Percentiles rank a stretch among this genome's conserved stretches.
Evolutionary conservation across 1,140 invertebrate genomes (phyloP).

Genomic region (Cephus cinctus): DNA sequence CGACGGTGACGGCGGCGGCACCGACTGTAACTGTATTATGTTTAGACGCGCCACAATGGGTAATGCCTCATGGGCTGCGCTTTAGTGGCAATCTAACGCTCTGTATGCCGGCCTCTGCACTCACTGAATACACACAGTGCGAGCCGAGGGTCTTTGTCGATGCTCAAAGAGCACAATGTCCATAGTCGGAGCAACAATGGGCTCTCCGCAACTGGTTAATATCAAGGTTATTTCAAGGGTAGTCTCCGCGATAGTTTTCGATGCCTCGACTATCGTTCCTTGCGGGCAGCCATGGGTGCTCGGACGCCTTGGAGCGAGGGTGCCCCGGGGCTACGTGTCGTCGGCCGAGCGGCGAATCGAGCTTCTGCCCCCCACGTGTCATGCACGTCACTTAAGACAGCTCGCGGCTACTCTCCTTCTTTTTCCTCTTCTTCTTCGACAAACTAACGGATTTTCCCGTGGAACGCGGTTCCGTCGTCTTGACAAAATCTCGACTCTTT

Average conservation of each 20-base stretch:
- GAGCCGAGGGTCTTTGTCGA: slow-evolving; percentile 32
- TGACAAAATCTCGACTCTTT: no score
- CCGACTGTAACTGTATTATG: no score
- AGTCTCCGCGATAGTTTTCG: slow-evolving; percentile 6
- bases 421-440: no score
- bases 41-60: slow-evolving; percentile 30
- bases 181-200: slow-evolving; percentile 37
- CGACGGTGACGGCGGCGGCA: background rate
- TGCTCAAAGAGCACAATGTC: slow-evolving; percentile 42
- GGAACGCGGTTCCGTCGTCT: no score
- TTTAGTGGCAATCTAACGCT: slow-evolving; percentile 36
- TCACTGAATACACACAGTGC: slow-evolving; percentile 13
- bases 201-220: slow-evolving; percentile 39
- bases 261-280: background rate
- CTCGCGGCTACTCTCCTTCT: no score
- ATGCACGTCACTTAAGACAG: no score
- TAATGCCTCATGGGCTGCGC: slow-evolving; percentile 20
- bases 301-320: background rate
- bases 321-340: background rate
- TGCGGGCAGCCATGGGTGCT: no score
- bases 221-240: slow-evolving; percentile 44
- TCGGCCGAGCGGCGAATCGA: no score
- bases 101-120: slow-evolving; percentile 27
- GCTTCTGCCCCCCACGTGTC: no score
- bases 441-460: no score